Evolutionary conservation across 2,797 vertebrate species (phyloP).

Genomic region (Argya squamiceps): DNA sequence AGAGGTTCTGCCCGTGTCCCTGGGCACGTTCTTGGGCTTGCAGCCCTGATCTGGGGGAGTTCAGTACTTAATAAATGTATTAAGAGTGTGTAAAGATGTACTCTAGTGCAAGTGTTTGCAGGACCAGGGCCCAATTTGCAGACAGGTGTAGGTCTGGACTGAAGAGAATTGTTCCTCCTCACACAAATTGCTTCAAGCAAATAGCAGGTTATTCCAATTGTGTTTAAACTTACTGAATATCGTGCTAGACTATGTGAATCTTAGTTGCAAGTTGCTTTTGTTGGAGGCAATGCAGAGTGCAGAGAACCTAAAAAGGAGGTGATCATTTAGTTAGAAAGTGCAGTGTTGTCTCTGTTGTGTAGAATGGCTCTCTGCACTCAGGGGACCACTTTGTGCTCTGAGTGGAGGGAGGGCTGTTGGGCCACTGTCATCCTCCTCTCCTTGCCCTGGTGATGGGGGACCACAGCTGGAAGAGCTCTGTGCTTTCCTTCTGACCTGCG

Average conservation of each 20-base stretch:
- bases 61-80: not conserved
- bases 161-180: not conserved
- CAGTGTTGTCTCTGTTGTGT: not conserved
- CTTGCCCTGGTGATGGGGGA: fast-evolving
- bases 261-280: not conserved
- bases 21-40: not conserved
- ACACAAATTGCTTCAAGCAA: not conserved
- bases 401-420: not conserved
- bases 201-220: not conserved
- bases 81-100: not conserved
- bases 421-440: no score
- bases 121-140: not conserved
- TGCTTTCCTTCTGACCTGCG: not conserved
- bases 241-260: fast-evolving
- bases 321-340: not conserved
- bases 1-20: not conserved
- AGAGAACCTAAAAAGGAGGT: not conserved
- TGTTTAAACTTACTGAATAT: not conserved
- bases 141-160: not conserved
- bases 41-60: not conserved
- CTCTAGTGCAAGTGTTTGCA: not conserved
- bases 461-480: not conserved
- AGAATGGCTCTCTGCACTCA: not conserved
- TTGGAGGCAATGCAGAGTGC: not conserved
- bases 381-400: not conserved